Conservation (phyloP, 2,888 invertebrate species). For the Drosophila vallismaia region DNA sequence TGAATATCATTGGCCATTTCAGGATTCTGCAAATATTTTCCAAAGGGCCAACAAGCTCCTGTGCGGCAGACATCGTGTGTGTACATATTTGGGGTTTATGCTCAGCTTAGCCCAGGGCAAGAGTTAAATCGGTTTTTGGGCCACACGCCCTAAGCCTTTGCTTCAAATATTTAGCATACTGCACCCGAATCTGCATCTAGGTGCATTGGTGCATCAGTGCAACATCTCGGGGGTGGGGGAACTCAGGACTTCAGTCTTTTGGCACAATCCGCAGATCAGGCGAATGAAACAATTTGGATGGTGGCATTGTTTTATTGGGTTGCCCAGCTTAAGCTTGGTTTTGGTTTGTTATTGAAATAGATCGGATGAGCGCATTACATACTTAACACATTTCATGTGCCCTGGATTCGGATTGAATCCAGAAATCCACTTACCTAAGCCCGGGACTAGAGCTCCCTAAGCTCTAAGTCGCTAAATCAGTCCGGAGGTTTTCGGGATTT, state of each 20-base stretch:
- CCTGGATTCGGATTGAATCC: slow-evolving; percentile 77
- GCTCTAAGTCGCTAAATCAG: slow-evolving; percentile 68
- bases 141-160: slow-evolving; percentile 49
- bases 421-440: slow-evolving; percentile 78
- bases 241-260: slow-evolving; percentile 14
- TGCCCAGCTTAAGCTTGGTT: slow-evolving; percentile 52
- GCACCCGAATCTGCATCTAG: slow-evolving; percentile 35
- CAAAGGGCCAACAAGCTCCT: slow-evolving; percentile 3
- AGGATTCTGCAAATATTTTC: slow-evolving; percentile 7
- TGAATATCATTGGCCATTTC: slow-evolving; percentile 9
- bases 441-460: slow-evolving; percentile 27
- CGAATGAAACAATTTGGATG: slow-evolving; percentile 33
- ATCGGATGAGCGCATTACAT: slow-evolving; percentile 79
- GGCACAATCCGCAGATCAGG: slow-evolving; percentile 41
- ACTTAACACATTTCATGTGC: slow-evolving; percentile 77
- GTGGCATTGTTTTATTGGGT: slow-evolving; percentile 62
- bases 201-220: neutral
- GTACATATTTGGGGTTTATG: slow-evolving; percentile 64
- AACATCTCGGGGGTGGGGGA: slow-evolving; percentile 4
- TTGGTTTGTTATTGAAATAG: slow-evolving; percentile 71
- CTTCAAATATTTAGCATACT: slow-evolving; percentile 65
- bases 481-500: slow-evolving; percentile 45
- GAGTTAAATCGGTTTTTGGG: slow-evolving; percentile 63
- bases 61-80: slow-evolving; percentile 23
- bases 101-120: slow-evolving; percentile 58